Evolutionary conservation across 2,888 invertebrate species (phyloP).

Genomic region (Hyposoter dolosus): DNA sequence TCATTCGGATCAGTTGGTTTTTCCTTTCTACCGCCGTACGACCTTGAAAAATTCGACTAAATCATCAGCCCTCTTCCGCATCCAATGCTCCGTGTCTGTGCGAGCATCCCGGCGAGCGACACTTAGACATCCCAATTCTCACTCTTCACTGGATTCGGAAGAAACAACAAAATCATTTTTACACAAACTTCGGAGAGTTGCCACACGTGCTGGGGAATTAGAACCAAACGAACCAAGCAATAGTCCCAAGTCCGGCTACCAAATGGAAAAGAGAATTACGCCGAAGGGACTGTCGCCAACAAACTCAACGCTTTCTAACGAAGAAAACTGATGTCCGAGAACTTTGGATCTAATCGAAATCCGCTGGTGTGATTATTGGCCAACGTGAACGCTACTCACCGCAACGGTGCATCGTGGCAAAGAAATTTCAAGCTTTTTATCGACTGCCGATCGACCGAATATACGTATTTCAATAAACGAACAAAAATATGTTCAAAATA

Average conservation of each 20-base stretch:
- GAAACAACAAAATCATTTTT: background rate
- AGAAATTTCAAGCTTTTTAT: constrained; percentile 34
- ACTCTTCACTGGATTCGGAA: background rate
- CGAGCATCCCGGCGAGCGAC: background rate
- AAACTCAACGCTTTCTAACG: background rate
- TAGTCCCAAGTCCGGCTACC: background rate
- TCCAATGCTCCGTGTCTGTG: background rate
- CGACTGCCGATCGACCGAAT: constrained; percentile 73
- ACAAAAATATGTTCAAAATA: constrained; percentile 29
- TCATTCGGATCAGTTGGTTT: background rate
- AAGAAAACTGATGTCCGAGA: background rate
- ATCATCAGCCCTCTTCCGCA: background rate
- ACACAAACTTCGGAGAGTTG: no score
- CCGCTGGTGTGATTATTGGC: constrained; percentile 41
- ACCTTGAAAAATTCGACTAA: background rate
- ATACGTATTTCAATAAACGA: constrained; percentile 76
- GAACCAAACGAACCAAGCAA: background rate
- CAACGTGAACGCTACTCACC: constrained; percentile 45
- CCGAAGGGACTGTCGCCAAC: background rate
- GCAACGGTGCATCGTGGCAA: constrained; percentile 56
- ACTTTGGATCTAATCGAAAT: background rate
- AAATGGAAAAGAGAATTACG: background rate
- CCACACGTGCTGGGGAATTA: background rate
- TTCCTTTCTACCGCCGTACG: background rate
- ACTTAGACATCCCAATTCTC: background rate